These are phyloP conservation scores for Aurelia aurita complex sp. Pacific DNA, from an alignment of 30 jellyfish, hydroid and myxozoan species.

Conservation along the genomic window DNA sequence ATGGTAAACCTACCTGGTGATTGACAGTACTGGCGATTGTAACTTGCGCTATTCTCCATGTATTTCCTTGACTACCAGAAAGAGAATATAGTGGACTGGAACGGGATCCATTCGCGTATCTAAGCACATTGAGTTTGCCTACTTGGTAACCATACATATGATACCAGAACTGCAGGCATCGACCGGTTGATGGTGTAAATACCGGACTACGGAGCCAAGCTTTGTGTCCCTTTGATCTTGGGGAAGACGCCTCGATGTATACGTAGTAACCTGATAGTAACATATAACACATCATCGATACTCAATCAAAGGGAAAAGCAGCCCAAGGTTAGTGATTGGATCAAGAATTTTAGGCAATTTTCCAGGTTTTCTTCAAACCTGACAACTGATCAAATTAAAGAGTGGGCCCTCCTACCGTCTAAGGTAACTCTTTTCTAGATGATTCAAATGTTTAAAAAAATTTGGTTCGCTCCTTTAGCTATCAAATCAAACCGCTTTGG, in stretches of 20 bases:
- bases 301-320: too few species aligned
- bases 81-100: constrained; percentile 83
- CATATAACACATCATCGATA: neutral
- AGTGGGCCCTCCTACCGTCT: too few species aligned
- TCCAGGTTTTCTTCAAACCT: too few species aligned
- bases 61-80: constrained; percentile 85
- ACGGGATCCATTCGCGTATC: constrained; percentile 77
- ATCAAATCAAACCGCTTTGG: too few species aligned
- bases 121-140: constrained; percentile 80
- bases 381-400: too few species aligned
- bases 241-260: constrained; percentile 89
- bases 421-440: too few species aligned
- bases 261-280: constrained; percentile 76
- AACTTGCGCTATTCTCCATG: constrained; percentile 91
- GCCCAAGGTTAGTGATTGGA: too few species aligned
- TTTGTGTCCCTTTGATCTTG: constrained; percentile 91
- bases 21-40: constrained; percentile 76
- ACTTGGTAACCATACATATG: constrained; percentile 91
- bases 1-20: constrained; percentile 67
- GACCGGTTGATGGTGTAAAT: constrained; percentile 81
- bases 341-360: too few species aligned
- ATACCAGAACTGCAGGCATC: constrained; percentile 96
- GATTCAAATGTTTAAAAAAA: too few species aligned
- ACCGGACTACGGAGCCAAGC: constrained; percentile 92
- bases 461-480: too few species aligned